Evolutionary conservation across 1,140 invertebrate species (phyloP), one percentile per base, ranked within the genome.

Genomic region (Orchestia grillus): DNA sequence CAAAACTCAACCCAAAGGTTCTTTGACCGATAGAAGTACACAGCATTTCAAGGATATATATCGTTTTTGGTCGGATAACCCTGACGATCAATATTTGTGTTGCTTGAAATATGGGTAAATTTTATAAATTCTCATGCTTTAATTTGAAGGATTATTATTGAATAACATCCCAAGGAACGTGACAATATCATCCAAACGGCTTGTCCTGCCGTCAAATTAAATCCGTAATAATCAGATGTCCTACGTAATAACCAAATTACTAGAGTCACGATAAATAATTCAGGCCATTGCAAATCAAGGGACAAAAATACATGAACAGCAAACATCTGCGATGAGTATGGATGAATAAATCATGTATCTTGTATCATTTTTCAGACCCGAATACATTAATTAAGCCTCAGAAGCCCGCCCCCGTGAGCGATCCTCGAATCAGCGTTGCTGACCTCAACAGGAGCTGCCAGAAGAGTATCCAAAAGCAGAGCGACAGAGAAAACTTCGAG

Each of bases 1-100:
- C 57, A 96, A 96, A 47, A 87, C 90, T 57, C 90, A 62, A 8
- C n/a, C 62, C 0, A 91, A 77, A 87, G 96, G 96, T 96, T 57
- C 47, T 87, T 91, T 16, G 4, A 4, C 1, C 15, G 1, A 77
- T 36, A 77, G 28, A 77, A 77, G 15, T 19, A 53, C 19, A 8
- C 6, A 53, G 19, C 6, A 8, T 77, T 77, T 77, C 11, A 77
- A 77, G 36, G 11, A 77, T 53, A 19, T 53, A 77, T 77, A 36
- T 77, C 6, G 19, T 53, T 53, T 53, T 53, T 53, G 19, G 19
- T 6, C 19, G 19, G 6, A 19, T 53, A 53, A 53, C 6, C 47
- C 19, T 53, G 47, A 8, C 6, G 19, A 19, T 53, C 6, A 53
- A 53, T 53, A 53, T 53, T 8, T 53, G 6, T 53, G 19, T 53